phyloP scores from a whole-genome alignment of 1,140 invertebrate genomes.

The Batillaria attramentaria region DNA sequence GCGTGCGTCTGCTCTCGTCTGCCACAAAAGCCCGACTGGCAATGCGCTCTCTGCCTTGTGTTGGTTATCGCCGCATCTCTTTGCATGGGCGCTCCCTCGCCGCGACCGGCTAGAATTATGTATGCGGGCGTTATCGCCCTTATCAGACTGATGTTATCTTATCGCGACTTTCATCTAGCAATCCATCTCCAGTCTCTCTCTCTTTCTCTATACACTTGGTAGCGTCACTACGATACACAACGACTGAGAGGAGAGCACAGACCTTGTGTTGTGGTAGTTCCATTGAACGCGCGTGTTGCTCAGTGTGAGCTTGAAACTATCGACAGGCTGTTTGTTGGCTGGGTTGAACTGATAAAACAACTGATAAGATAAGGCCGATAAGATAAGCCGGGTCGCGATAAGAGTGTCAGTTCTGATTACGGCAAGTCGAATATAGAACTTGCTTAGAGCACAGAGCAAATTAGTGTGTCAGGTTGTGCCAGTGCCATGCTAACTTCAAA shows the following conservation, averaged over 20 bases:
- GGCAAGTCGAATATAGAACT: too few species aligned
- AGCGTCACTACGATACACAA: background rate
- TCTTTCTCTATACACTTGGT: background rate
- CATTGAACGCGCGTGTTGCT: too few species aligned
- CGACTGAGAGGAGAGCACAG: background rate
- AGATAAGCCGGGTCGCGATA: background rate
- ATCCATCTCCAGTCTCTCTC: conserved; percentile 29
- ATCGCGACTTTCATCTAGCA: conserved; percentile 25
- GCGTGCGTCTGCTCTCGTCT: too few species aligned
- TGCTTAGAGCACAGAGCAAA: too few species aligned
- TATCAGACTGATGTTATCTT: conserved; percentile 40
- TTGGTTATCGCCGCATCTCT: conserved; percentile 25
- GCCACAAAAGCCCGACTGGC: conserved; percentile 25
- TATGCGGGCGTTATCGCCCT: conserved; percentile 37
- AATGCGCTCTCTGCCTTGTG: background rate
- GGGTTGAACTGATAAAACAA: too few species aligned
- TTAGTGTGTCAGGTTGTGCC: too few species aligned
- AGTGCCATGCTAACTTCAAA: too few species aligned
- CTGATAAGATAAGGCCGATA: background rate
- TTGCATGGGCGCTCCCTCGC: conserved; percentile 31
- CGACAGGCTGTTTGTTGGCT: too few species aligned
- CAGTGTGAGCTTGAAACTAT: too few species aligned
- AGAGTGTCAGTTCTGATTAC: background rate
- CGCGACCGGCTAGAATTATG: conserved; percentile 40
- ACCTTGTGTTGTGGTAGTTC: background rate